Conservation (phyloP, 2,113 vertebrate species). For the Gymnobelideus leadbeateri region DNA sequence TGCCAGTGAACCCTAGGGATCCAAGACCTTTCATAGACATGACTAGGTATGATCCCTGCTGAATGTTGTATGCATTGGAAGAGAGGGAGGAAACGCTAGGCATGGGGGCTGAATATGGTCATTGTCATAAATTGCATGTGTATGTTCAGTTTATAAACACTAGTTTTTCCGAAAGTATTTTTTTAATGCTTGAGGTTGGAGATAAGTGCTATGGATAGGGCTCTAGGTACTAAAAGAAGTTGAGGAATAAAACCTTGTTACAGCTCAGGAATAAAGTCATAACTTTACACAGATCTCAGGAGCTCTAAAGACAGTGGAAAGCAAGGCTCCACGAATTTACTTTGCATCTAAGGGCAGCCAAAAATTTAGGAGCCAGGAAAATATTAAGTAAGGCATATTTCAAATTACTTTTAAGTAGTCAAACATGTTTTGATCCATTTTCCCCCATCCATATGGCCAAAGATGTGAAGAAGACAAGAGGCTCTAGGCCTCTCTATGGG, state of each 20-base stretch:
- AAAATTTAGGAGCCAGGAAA: not conserved
- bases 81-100: not conserved
- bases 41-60: not conserved
- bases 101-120: not conserved
- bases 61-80: not conserved
- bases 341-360: not conserved
- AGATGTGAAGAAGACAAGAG: not conserved
- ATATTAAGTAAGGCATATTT: not conserved
- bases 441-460: not conserved
- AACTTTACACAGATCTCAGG: not conserved
- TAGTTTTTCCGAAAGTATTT: not conserved
- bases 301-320: not conserved
- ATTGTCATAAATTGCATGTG: not conserved
- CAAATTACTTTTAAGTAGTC: not conserved
- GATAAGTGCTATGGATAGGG: not conserved
- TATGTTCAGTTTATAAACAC: not conserved
- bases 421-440: slow-evolving; percentile 2
- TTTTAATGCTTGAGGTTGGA: not conserved
- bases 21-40: not conserved
- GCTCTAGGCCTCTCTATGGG: not conserved
- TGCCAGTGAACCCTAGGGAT: not conserved
- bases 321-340: not conserved
- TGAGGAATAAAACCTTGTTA: not conserved
- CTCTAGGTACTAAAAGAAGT: not conserved
- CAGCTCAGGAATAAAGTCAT: not conserved